These are phyloP conservation scores for Thamnaconus septentrionalis DNA, from an alignment of 2,113 vertebrate genomes.

Conservation along the genomic window DNA sequence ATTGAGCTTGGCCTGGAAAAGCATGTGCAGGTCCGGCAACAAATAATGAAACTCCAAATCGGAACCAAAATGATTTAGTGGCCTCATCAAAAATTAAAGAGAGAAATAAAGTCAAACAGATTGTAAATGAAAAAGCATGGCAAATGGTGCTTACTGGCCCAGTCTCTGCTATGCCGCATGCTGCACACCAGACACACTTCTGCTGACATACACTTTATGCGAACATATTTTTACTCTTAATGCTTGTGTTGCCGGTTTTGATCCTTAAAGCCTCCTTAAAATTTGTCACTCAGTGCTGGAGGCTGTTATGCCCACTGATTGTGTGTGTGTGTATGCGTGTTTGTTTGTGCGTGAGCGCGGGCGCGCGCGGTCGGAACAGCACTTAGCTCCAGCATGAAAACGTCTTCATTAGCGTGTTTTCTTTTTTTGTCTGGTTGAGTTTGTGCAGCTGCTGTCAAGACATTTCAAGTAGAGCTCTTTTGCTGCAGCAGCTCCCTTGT, in stretches of 20 bases:
- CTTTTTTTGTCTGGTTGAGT: constrained; percentile 19
- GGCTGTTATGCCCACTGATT: neutral
- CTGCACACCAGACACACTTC: neutral
- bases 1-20: no score
- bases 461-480: constrained; percentile 1
- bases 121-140: no score
- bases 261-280: constrained; percentile 14
- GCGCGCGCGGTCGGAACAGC: neutral
- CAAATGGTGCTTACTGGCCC: no score
- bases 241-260: neutral
- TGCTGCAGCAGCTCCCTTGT: neutral
- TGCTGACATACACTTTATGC: neutral
- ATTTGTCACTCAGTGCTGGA: constrained; percentile 12
- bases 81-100: no score
- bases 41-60: no score
- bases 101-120: no score
- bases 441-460: constrained; percentile 35
- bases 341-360: neutral
- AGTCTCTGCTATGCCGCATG: no score
- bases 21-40: no score
- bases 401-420: constrained; percentile 3
- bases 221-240: neutral
- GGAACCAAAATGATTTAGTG: no score
- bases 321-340: neutral
- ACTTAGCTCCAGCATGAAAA: constrained; percentile 31